Evolutionary conservation across 2,797 vertebrate genomes (phyloP), one percentile per base, ranked within the genome.

Genomic region (Rhabdomys pumilio): DNA sequence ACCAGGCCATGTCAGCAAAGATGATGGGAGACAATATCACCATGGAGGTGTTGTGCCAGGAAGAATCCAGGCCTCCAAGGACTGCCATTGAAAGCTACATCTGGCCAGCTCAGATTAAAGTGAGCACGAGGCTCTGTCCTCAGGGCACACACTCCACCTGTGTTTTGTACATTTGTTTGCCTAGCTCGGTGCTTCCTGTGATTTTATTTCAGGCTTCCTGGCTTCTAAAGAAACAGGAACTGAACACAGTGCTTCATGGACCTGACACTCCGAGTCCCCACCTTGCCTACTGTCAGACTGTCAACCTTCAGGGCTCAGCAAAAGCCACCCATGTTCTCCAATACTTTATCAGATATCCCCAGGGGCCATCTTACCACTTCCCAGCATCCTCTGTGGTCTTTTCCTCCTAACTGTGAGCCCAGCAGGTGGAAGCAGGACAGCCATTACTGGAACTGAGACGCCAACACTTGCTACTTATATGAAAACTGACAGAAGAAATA

Each of bases 321-420:
- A 10, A 72, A 1, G 9, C 31, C 50, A 10, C 50, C 55, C 38
- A 14, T 59, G 65, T 87, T 85, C 26, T 38, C 59, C 67, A 34
- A 50, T 0, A 7, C 50, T 31, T 61, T n/a, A 4, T 31, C n/a
- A 9, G 2, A 41, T 1, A 0, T n/a, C 38, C 20, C 20, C 0
- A 0, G 65, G 0, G n/a, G 15, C 41, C 53, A 14, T 47, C 65
- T 8, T 83, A 81, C 76, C 63, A 29, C 17, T 29, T 57, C 14
- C n/a, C 17, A 38, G 13, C 31, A 15, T 17, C 41, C 82, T 34
- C 3, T 1, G 1, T 2, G 2, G 61, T 75, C 20, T 44, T 65
- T 8, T 4, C 79, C 47, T 4, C 38, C 61, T 31, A 50, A 75
- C 34, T 8, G 9, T 19, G 8, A 67, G 17, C 41, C 65, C 72